Evolutionary conservation across 2,888 invertebrate genomes (phyloP).

Genomic region (Hermaeophaga mercurialis): DNA sequence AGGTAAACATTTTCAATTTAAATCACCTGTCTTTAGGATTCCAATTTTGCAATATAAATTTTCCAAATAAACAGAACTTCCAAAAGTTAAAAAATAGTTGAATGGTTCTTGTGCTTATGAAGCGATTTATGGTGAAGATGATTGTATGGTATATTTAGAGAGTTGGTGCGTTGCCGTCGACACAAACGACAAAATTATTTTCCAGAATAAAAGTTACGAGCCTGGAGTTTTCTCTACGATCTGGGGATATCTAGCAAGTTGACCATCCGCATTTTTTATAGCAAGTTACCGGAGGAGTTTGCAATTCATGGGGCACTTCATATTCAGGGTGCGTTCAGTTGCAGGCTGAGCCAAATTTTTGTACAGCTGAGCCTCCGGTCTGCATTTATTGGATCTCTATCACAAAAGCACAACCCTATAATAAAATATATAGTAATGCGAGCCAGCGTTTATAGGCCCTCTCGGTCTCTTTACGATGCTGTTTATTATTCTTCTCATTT

Average conservation of each 20-base stretch:
- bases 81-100: too few species aligned
- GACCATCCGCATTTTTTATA: slow-evolving; percentile 21
- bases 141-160: too few species aligned
- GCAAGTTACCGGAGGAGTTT: slow-evolving; percentile 18
- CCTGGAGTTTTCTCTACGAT: slow-evolving; percentile 4
- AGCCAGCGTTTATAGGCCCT: slow-evolving; percentile 28
- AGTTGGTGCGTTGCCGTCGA: too few species aligned
- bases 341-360: slow-evolving; percentile 28
- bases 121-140: too few species aligned
- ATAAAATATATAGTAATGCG: slow-evolving; percentile 36
- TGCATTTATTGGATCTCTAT: slow-evolving; percentile 33
- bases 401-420: slow-evolving; percentile 29
- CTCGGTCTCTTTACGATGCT: slow-evolving; percentile 25
- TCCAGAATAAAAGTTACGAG: neutral
- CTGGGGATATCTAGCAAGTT: slow-evolving; percentile 1
- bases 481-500: slow-evolving; percentile 30
- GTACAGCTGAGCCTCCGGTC: slow-evolving; percentile 23
- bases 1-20: too few species aligned
- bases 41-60: too few species aligned
- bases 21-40: too few species aligned
- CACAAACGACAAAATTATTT: neutral
- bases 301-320: slow-evolving; percentile 31
- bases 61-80: too few species aligned
- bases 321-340: slow-evolving; percentile 29
- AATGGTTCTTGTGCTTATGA: too few species aligned